Evolutionary conservation across 2,888 invertebrate species (phyloP).

Genomic region (Cheilosia soror): DNA sequence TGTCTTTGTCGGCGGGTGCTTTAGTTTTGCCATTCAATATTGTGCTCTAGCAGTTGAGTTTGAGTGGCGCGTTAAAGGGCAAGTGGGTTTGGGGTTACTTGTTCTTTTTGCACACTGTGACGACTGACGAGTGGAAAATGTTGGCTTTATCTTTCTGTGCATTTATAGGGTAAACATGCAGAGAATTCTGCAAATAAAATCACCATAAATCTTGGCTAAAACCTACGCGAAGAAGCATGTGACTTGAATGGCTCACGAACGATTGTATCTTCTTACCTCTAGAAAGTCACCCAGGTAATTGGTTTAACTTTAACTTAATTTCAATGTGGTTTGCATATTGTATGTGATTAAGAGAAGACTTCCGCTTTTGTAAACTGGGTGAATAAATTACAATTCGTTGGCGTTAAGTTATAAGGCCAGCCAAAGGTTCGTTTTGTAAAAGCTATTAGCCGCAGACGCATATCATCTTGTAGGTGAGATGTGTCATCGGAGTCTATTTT

Average conservation of each 20-base stretch:
- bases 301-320: conserved; percentile 2
- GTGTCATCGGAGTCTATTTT: too few relatives aligned
- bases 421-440: background rate
- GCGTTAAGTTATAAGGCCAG: background rate
- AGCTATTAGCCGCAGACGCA: too few relatives aligned
- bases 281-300: background rate
- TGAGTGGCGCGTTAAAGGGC: conserved; percentile 26
- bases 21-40: background rate
- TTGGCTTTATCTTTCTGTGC: conserved; percentile 37
- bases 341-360: background rate
- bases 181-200: conserved; percentile 21
- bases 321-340: background rate
- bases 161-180: conserved; percentile 46
- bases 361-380: background rate
- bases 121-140: conserved; percentile 26
- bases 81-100: conserved; percentile 2
- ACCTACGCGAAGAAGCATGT: conserved; percentile 4
- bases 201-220: conserved; percentile 38
- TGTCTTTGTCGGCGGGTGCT: conserved; percentile 7
- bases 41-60: conserved; percentile 1
- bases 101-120: conserved; percentile 11
- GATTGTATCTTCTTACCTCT: background rate
- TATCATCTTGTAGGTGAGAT: too few relatives aligned
- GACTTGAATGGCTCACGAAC: conserved; percentile 7
- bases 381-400: background rate